Evolutionary conservation across 2,888 invertebrate genomes (phyloP).

Genomic region (Agonopterix subpropinquella): DNA sequence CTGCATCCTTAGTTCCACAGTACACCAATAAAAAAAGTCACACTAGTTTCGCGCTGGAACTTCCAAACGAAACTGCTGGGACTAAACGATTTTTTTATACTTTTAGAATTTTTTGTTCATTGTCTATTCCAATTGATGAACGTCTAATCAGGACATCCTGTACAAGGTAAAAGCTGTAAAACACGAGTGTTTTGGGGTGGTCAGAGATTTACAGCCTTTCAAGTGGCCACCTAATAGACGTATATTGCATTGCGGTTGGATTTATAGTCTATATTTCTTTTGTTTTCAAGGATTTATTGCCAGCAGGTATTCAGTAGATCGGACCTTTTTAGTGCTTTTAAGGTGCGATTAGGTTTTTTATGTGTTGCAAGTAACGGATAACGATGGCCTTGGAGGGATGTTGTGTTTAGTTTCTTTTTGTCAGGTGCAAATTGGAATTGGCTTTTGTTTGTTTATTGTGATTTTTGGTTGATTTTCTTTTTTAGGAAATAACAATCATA

Average conservation of each 20-base stretch:
- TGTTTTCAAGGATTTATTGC: constrained; percentile 60
- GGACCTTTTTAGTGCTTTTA: constrained; percentile 34
- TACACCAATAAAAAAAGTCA: too few species aligned
- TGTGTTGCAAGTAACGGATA: constrained; percentile 8
- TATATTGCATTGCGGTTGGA: constrained; percentile 65
- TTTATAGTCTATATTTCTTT: constrained; percentile 69
- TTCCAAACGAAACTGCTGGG: too few species aligned
- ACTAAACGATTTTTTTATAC: too few species aligned
- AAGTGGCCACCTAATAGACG: constrained; percentile 66
- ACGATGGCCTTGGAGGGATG: neutral
- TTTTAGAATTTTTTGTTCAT: too few species aligned
- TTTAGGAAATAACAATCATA: too few species aligned
- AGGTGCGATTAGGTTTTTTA: constrained; percentile 32
- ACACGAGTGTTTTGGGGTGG: constrained; percentile 48
- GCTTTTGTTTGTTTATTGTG: too few species aligned
- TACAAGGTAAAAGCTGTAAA: constrained; percentile 44
- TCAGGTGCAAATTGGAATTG: too few species aligned
- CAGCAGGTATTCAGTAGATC: constrained; percentile 32
- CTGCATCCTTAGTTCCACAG: too few species aligned
- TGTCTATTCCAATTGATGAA: too few species aligned
- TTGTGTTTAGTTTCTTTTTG: too few species aligned
- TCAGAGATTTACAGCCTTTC: constrained; percentile 63
- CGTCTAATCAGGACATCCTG: constrained; percentile 2
- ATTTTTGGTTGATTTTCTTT: too few species aligned
- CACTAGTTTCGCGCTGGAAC: too few species aligned